These are phyloP conservation scores for Pristionchus japonicus DNA, from an alignment of 2,888 invertebrate genomes.

Conservation along the genomic window DNA sequence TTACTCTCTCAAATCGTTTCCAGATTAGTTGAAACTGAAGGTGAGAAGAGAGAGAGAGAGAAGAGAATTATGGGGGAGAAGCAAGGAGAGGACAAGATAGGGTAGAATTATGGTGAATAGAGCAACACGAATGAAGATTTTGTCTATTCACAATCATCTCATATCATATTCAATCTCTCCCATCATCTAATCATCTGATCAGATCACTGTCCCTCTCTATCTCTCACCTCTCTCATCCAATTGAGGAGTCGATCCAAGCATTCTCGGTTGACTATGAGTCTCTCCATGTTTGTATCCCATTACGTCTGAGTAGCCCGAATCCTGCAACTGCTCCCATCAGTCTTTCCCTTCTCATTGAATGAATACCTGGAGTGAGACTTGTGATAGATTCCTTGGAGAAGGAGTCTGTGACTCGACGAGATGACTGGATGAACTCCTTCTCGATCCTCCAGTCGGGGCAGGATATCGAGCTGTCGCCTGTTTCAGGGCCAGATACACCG, in stretches of 20 bases:
- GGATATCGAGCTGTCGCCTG: conserved; percentile 72
- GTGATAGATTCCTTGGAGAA: conserved; percentile 72
- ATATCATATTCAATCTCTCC: background rate
- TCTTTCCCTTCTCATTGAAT: background rate
- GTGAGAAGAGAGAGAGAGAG: background rate
- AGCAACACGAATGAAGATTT: background rate
- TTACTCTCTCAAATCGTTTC: conserved; percentile 9
- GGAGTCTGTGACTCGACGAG: conserved; percentile 70
- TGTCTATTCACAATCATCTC: background rate
- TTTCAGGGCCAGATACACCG: conserved; percentile 73
- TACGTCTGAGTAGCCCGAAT: conserved; percentile 70
- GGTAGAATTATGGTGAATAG: background rate
- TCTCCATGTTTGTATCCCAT: conserved; percentile 50
- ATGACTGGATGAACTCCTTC: conserved; percentile 65
- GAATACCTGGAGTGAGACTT: conserved; percentile 70
- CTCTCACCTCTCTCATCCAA: conserved; percentile 63
- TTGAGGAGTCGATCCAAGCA: conserved; percentile 73
- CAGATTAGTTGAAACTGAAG: background rate
- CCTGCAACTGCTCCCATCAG: conserved; percentile 53
- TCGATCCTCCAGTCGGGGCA: conserved; percentile 52
- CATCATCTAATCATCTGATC: too few relatives aligned
- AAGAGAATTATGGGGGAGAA: background rate
- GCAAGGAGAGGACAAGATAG: background rate
- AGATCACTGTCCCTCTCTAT: background rate
- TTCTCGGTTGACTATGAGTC: conserved; percentile 54